phyloP scores from a whole-genome alignment of 2,113 vertebrate genomes.

The Jaculus jaculus region DNA sequence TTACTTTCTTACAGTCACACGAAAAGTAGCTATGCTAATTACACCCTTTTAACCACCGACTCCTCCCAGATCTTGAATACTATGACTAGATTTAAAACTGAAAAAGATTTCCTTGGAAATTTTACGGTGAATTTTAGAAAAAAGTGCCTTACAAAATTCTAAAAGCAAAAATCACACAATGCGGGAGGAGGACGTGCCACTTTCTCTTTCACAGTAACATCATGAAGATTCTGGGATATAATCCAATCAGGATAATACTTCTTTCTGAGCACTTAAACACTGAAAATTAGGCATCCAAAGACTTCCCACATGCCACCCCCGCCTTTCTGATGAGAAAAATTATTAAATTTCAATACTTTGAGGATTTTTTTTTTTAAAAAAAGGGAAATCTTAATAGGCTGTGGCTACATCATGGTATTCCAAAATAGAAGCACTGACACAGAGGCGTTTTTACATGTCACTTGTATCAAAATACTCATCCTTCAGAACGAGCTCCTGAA shows the following conservation, averaged over 20 bases:
- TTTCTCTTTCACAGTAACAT: constrained; percentile 44
- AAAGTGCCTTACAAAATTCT: constrained; percentile 5
- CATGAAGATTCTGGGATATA: not conserved
- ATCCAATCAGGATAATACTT: not conserved
- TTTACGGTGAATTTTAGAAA: constrained; percentile 47
- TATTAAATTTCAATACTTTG: not conserved
- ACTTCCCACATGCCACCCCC: not conserved
- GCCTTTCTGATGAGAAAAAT: constrained; percentile 10
- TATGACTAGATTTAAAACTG: not conserved
- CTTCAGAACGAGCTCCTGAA: constrained; percentile 29
- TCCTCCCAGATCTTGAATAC: not conserved
- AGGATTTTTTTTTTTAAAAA: not conserved
- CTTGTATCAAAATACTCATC: constrained; percentile 43
- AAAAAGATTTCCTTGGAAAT: constrained; percentile 5
- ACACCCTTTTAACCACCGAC: not conserved
- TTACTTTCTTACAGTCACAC: no score
- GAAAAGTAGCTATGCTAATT: not conserved
- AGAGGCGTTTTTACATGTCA: constrained; percentile 15
- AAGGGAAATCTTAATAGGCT: not conserved
- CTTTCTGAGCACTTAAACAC: not conserved
- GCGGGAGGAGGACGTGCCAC: not conserved
- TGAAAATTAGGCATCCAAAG: not conserved
- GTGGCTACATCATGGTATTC: constrained; percentile 39
- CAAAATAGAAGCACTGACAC: constrained; percentile 46
- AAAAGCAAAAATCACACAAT: not conserved